Percentiles rank a stretch among this genome's conserved stretches.
These are phyloP conservation scores for Callinectes sapidus DNA, from an alignment of 2,888 invertebrate species.

Conservation along the genomic window DNA sequence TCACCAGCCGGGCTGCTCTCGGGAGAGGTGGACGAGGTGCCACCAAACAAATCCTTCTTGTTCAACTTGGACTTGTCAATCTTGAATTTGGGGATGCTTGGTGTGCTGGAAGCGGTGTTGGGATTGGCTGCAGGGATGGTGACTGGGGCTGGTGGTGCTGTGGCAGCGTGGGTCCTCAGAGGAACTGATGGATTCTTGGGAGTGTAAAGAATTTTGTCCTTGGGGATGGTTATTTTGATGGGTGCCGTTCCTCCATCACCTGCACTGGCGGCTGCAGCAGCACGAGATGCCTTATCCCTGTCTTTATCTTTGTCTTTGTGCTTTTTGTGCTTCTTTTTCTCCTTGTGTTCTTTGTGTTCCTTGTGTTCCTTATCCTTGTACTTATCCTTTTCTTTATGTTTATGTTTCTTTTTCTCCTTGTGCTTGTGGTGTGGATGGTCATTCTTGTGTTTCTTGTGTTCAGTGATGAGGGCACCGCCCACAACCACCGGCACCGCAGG, in stretches of 20 bases:
- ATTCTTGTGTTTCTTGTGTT: constrained; percentile 69
- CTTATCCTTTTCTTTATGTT: constrained; percentile 71
- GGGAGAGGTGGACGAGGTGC: constrained; percentile 62
- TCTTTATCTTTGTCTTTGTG: constrained; percentile 69
- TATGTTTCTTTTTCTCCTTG: constrained; percentile 69
- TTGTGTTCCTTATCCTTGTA: constrained; percentile 72
- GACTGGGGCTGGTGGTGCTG: constrained; percentile 44
- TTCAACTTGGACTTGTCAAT: constrained; percentile 65
- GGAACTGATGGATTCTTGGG: constrained; percentile 35
- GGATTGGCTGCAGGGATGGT: neutral
- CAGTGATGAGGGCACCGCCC: constrained; percentile 22
- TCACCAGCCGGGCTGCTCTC: constrained; percentile 65
- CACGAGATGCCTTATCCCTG: constrained; percentile 36
- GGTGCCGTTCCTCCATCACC: constrained; percentile 53
- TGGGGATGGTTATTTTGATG: constrained; percentile 66
- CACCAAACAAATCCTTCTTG: constrained; percentile 65
- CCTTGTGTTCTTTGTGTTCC: constrained; percentile 73
- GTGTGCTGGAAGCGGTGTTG: constrained; percentile 33
- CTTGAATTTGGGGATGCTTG: constrained; percentile 66
- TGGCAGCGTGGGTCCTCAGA: constrained; percentile 44
- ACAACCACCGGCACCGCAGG: neutral
- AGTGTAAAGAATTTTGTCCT: constrained; percentile 58
- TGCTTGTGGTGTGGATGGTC: constrained; percentile 69
- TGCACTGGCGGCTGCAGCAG: constrained; percentile 37
- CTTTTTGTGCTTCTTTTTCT: constrained; percentile 72